Conservation (phyloP, 2,888 invertebrate genomes). For the Leptopilina drosophilae region DNA sequence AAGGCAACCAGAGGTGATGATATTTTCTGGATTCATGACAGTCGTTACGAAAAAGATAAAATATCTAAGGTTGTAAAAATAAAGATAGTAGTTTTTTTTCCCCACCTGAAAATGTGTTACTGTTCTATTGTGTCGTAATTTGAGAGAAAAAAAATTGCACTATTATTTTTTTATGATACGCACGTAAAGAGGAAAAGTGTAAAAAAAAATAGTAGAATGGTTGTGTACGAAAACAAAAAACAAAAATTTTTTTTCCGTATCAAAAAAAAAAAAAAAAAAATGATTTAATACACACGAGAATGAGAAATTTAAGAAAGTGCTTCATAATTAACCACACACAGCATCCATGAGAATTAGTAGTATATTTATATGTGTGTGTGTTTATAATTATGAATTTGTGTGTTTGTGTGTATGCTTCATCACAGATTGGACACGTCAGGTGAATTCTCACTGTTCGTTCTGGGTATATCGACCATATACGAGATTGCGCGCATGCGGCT, state of each 20-base stretch:
- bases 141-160: too few relatives aligned
- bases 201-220: neutral
- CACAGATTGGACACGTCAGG: conserved; percentile 30
- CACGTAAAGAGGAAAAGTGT: neutral
- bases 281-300: neutral
- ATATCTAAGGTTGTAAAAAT: too few relatives aligned
- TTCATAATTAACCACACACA: neutral
- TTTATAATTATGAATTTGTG: too few relatives aligned
- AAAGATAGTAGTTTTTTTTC: too few relatives aligned
- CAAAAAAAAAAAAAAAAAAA: too few relatives aligned
- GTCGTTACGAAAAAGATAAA: too few relatives aligned
- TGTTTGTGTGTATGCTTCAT: neutral
- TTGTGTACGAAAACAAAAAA: neutral
- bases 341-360: neutral
- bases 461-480: conserved; percentile 46
- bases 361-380: neutral
- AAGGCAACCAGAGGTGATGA: too few relatives aligned
- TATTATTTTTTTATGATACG: too few relatives aligned
- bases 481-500: conserved; percentile 46
- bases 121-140: too few relatives aligned
- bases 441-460: conserved; percentile 33
- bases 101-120: too few relatives aligned
- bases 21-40: neutral
- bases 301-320: neutral
- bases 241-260: too few relatives aligned